Conservation (phyloP, 2,113 vertebrate genomes). For the Callospermophilus lateralis region DNA sequence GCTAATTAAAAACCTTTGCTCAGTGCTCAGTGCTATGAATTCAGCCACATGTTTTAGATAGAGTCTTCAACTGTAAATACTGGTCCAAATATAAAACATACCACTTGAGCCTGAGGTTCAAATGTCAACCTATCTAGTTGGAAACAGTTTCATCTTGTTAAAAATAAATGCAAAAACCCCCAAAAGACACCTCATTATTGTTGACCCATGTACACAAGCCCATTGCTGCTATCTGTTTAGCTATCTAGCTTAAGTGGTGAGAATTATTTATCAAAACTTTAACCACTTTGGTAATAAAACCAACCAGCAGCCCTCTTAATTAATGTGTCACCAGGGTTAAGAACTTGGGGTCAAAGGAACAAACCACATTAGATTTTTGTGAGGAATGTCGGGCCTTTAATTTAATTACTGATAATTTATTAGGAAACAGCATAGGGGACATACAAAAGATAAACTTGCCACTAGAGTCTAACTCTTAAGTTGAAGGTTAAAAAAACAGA, state of each 20-base stretch:
- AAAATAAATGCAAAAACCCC: background rate
- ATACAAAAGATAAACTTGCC: conserved; percentile 53
- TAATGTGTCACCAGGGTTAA: conserved; percentile 28
- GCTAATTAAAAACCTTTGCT: conserved; percentile 12
- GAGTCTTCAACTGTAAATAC: background rate
- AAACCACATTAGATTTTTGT: conserved; percentile 52
- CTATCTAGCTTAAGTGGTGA: conserved; percentile 1
- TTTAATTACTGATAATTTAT: conserved; percentile 44
- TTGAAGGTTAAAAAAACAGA: conserved; percentile 52
- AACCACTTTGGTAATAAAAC: conserved; percentile 49
- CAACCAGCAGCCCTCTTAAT: background rate
- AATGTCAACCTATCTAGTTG: background rate
- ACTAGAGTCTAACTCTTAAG: conserved; percentile 42
- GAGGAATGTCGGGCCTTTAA: conserved; percentile 15
- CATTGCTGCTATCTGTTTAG: background rate
- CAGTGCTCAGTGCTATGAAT: conserved; percentile 15
- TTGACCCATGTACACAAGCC: background rate
- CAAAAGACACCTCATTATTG: background rate
- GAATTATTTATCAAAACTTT: conserved; percentile 55
- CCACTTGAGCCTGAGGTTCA: background rate
- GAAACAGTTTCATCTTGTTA: background rate
- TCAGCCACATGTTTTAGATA: conserved; percentile 14
- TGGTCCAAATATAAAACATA: conserved; percentile 24
- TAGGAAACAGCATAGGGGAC: background rate
- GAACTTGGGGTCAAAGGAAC: conserved; percentile 21